Base-by-base conservation (phyloP, 2,113 vertebrate genomes). In the Sturnira hondurensis region DNA sequence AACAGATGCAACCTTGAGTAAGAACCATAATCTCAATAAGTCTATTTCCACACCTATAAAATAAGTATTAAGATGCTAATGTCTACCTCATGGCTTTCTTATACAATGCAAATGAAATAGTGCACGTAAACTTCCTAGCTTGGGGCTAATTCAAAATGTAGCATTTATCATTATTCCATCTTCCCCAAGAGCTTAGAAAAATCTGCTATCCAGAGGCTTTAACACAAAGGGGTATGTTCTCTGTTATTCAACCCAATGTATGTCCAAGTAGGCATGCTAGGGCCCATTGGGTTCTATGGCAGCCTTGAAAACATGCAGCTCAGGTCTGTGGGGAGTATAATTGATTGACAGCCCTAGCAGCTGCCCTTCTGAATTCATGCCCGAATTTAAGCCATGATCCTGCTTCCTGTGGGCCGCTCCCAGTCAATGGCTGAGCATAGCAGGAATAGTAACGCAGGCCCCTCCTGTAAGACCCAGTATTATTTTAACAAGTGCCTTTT, bases 21-120 rank as follows among this genome's bases (percentile, higher is more conserved):
- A 83, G 70, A 89, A 89, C 26, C 4, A 68, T 67, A 89, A 91
- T 94, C 24, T 88, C 81, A 89, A 28, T n/a, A 93, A 81, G 8
- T 24, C 26, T n/a, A 38, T 50, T 80, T 88, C 54, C 12, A 91
- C n/a, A 56, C 12, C 19, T 63, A 8, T 77, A 86, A 91, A 78
- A 52, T 67, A 36, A 88, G 19, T 76, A 41, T 61, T 41, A 63
- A 68, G 84, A 74, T 86, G 81, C 63, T 36, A 16, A 71, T n/a
- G 3, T 8, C 4, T 38, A 22, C 15, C 12, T 74, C 7, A 82
- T 5, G 63, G 6, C 2, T 14, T 19, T 81, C 38, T 73, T 65
- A 16, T 4, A 22, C 2, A 41, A 19, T 13, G 2, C 65, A 74
- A 86, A 81, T 24, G 65, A 70, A 36, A 63, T 3, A 17, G 5